Conservation (phyloP, 2,113 vertebrate species). For the Syngnathus scovelli region DNA sequence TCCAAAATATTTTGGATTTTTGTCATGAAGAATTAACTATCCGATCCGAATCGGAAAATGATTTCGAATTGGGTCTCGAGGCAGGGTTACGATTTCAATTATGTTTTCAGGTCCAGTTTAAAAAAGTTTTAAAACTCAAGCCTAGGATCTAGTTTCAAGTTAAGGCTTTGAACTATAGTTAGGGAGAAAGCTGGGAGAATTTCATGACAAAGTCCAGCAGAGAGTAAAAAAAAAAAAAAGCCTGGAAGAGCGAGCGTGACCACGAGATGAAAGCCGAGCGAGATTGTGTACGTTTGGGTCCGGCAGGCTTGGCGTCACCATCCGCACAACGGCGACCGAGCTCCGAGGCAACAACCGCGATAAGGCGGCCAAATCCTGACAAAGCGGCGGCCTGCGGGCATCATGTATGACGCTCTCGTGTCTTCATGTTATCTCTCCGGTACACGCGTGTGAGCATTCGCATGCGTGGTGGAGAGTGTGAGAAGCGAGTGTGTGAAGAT, state of each 20-base stretch:
- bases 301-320: constrained; percentile 51
- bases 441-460: neutral
- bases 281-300: constrained; percentile 17
- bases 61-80: too few species aligned
- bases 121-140: too few species aligned
- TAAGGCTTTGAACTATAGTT: neutral
- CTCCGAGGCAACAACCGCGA: constrained; percentile 29
- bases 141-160: neutral
- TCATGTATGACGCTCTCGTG: neutral
- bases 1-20: constrained; percentile 34
- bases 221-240: constrained; percentile 18
- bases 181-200: neutral
- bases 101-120: neutral
- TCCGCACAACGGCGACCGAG: constrained; percentile 43
- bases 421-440: neutral
- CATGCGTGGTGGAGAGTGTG: neutral
- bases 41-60: too few species aligned
- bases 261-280: constrained; percentile 28
- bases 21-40: constrained; percentile 32
- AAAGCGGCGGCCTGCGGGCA: neutral
- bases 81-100: too few species aligned
- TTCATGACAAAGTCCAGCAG: neutral
- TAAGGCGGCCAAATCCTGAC: constrained; percentile 26
- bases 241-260: constrained; percentile 30
- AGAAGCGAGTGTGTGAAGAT: neutral